Base-by-base conservation (phyloP, 2,888 invertebrate genomes). In the Caenorhabditis doughertyi region DNA sequence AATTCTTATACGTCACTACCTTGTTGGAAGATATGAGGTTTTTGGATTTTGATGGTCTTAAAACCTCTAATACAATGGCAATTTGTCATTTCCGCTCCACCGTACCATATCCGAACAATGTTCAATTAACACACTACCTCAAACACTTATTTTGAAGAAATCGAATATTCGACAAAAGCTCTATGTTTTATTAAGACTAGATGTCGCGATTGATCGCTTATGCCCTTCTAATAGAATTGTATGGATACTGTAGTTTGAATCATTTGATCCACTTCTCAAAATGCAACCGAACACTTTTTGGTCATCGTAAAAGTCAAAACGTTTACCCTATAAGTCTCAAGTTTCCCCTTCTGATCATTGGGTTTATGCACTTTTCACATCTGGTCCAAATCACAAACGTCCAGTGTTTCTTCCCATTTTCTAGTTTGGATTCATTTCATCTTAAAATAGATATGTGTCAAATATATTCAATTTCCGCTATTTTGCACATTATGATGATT, bases 321-420 rank as follows among this genome's bases (percentile, higher is more conserved):
- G 25, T n/a, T 62, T 35, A 21, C 29, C 21, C 42, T 25, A 44
- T 44, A 62, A 62, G 44, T 27, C 0, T 64, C 64, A 64, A 32
- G 49, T 64, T 64, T 64, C 64, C 29, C 4, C 27, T 21, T 47
- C 13, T 29, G 47, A 64, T 64, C 64, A 27, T 64, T 64, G 64
- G 25, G 5, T 27, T 47, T 25, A 62, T 62, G 62, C 25, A 39
- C 39, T 60, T 60, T 60, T 62, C n/a, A n/a, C 39, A 39, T 39
- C 32, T 32, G 32, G 49, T 49, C 18, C 21, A 18, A 49, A 49
- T 21, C 18, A 49, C 21, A 49, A 39, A 9, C 5, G 9, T 11
- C 35, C 21, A 58, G 23, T 39, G 21, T 58, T 18, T 23, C 7
- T 11, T 21, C 5, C 11, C 7, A 5, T 32, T 39, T n/a, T 35